These are phyloP conservation scores for Luperina testacea DNA, from an alignment of 2,888 invertebrate species.

Conservation along the genomic window DNA sequence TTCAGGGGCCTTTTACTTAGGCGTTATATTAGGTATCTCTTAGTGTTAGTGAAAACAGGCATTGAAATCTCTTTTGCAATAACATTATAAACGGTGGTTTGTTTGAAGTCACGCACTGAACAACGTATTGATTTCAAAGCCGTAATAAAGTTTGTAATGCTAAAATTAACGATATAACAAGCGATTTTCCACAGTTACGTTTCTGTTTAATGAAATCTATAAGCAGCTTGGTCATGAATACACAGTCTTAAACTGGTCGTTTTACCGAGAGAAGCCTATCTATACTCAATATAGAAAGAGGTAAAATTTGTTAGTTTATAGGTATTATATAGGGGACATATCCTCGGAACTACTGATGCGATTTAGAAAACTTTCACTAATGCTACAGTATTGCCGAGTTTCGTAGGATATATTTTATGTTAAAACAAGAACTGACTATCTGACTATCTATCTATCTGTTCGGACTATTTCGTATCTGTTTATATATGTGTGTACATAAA, in stretches of 20 bases:
- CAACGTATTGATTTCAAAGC: slow-evolving; percentile 40
- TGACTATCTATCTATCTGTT: no score
- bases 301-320: background rate
- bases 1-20: background rate
- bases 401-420: background rate
- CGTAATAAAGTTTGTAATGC: slow-evolving; percentile 28
- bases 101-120: slow-evolving; percentile 19
- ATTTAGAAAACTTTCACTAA: background rate
- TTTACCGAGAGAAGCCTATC: background rate
- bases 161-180: slow-evolving; percentile 27
- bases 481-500: no score
- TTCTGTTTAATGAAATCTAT: slow-evolving; percentile 19
- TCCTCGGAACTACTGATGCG: background rate
- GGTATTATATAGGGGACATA: background rate
- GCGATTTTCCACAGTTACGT: slow-evolving; percentile 7
- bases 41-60: background rate
- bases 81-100: slow-evolving; percentile 4
- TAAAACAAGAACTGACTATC: no score
- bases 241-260: background rate
- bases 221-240: background rate
- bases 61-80: background rate
- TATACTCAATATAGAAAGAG: background rate
- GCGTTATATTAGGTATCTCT: background rate
- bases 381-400: background rate
- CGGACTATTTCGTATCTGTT: no score